Evolutionary conservation across 1,140 invertebrate species (phyloP).

Genomic region (Probaryconus sp.): DNA sequence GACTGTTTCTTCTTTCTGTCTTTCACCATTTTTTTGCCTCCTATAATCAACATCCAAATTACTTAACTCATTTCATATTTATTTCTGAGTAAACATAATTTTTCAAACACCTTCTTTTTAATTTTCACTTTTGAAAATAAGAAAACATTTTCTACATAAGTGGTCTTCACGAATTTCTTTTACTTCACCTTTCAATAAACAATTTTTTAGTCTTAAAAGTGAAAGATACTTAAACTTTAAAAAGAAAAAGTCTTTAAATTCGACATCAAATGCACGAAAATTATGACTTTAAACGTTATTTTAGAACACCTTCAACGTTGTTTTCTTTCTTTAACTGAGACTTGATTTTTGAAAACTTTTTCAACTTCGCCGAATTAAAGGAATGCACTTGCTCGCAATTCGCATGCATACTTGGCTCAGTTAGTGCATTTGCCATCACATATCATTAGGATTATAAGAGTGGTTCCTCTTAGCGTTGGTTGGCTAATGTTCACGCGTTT

Average conservation of each 20-base stretch:
- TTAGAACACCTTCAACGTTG: background rate
- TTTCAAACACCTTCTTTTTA: too few species aligned
- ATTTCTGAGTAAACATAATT: too few species aligned
- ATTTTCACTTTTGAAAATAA: too few species aligned
- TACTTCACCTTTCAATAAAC: too few species aligned
- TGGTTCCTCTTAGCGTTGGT: constrained; percentile 63
- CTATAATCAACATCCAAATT: constrained; percentile 7
- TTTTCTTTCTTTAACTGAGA: constrained; percentile 14
- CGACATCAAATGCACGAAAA: too few species aligned
- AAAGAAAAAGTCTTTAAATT: too few species aligned
- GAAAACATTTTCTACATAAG: too few species aligned
- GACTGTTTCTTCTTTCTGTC: constrained; percentile 33
- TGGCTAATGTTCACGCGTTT: constrained; percentile 63
- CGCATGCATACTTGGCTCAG: constrained; percentile 40
- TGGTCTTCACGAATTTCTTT: too few species aligned
- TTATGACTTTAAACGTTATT: too few species aligned
- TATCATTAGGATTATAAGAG: constrained; percentile 31
- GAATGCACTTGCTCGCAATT: constrained; percentile 11
- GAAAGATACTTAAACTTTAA: too few species aligned
- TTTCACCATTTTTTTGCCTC: background rate
- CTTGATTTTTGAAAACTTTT: background rate
- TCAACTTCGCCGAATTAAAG: constrained; percentile 7
- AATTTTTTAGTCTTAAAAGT: too few species aligned
- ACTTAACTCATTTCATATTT: background rate
- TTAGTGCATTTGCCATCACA: constrained; percentile 48